These are phyloP conservation scores for Propithecus deckenii DNA, from an alignment of 2,797 vertebrate genomes.

Conservation along the genomic window DNA sequence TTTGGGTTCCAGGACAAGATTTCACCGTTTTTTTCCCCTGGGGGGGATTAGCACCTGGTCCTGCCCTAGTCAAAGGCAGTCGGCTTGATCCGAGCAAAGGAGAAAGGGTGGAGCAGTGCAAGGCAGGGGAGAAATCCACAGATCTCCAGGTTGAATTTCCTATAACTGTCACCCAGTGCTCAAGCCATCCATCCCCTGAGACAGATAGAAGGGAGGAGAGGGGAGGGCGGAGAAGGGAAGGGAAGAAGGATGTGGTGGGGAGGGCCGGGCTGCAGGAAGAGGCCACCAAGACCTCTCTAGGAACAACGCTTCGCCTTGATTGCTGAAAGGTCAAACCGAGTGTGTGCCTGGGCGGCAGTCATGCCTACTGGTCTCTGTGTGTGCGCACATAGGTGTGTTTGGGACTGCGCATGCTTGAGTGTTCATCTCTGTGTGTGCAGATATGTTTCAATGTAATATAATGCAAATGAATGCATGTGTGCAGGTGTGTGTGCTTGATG, in stretches of 20 bases:
- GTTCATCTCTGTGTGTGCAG: neutral
- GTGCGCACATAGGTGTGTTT: neutral
- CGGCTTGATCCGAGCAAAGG: neutral
- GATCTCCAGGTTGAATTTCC: neutral
- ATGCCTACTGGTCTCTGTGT: neutral
- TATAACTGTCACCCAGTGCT: accelerated
- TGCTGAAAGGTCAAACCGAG: neutral
- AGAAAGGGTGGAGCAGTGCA: neutral
- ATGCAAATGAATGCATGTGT: neutral
- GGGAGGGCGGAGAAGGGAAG: no score
- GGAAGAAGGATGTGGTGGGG: neutral
- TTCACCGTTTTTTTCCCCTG: neutral
- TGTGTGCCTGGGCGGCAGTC: neutral
- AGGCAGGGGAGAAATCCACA: neutral
- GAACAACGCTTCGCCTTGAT: neutral
- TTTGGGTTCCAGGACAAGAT: neutral
- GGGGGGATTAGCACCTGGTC: neutral
- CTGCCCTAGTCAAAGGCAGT: neutral
- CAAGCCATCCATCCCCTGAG: neutral
- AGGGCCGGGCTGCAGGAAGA: neutral
- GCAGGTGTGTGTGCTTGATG: no score
- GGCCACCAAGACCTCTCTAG: neutral
- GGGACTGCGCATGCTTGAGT: neutral
- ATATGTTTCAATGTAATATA: neutral
- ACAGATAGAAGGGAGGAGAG: neutral